phyloP scores from a whole-genome alignment of 1,140 invertebrate species.

The Drosophila ambigua region DNA sequence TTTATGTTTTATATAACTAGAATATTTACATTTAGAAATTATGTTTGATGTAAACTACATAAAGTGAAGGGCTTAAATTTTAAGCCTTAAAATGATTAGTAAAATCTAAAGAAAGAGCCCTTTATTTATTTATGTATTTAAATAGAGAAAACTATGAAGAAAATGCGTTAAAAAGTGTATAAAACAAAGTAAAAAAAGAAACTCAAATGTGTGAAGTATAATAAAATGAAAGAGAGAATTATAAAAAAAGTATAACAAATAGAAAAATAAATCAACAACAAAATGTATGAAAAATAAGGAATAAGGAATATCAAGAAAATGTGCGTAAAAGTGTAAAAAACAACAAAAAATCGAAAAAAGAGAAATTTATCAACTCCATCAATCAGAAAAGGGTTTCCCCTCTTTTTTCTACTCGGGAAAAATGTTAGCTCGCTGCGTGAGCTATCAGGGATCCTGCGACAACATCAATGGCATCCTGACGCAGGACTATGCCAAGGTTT shows the following conservation, averaged over 20 bases:
- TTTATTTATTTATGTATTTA: too few species aligned
- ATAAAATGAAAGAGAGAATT: not conserved
- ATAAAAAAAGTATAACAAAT: not conserved
- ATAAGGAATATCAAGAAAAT: not conserved
- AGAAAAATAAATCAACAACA: not conserved
- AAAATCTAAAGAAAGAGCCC: too few species aligned
- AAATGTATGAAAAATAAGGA: conserved; percentile 15
- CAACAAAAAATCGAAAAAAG: not conserved
- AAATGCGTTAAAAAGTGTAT: too few species aligned
- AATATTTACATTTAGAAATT: too few species aligned
- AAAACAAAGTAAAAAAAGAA: not conserved
- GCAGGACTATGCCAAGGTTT: conserved; percentile 78
- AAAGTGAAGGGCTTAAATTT: too few species aligned
- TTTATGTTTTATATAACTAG: too few species aligned
- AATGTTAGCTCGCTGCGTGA: conserved; percentile 82
- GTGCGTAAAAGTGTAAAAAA: conserved; percentile 3
- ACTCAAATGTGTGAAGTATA: too few species aligned
- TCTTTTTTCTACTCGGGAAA: conserved; percentile 13
- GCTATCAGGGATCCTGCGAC: conserved; percentile 80
- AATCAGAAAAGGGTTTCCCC: conserved; percentile 17
- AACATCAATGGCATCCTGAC: conserved; percentile 78
- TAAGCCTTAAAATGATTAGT: too few species aligned
- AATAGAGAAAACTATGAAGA: too few species aligned
- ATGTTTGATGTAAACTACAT: too few species aligned
- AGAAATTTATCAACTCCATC: conserved; percentile 7